These are phyloP conservation scores for Mesochorus sp. DNA, from an alignment of 2,888 invertebrate genomes.

Conservation along the genomic window DNA sequence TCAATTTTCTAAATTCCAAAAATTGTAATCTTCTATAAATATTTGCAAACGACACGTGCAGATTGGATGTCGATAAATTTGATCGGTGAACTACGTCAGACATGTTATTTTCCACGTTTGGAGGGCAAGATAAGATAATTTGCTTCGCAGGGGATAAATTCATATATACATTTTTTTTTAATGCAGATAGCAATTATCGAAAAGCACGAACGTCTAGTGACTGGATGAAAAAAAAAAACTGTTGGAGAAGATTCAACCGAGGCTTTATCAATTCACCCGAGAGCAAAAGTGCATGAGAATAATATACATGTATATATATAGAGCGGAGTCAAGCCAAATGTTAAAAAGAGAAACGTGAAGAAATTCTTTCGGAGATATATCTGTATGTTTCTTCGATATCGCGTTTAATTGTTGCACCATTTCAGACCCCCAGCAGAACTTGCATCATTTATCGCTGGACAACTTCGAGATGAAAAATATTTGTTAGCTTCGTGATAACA, in stretches of 20 bases:
- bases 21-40: background rate
- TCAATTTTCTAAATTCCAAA: background rate
- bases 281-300: conserved; percentile 6
- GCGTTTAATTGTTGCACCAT: conserved; percentile 64
- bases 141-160: conserved; percentile 67
- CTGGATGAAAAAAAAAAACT: conserved; percentile 9
- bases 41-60: background rate
- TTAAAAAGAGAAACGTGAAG: background rate
- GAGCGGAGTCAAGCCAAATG: background rate
- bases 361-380: background rate
- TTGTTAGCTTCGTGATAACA: conserved; percentile 1
- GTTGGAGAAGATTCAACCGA: background rate
- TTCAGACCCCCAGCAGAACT: conserved; percentile 74
- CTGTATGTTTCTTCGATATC: background rate
- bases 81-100: conserved; percentile 37
- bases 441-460: conserved; percentile 69
- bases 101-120: conserved; percentile 54
- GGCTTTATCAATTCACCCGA: conserved; percentile 29
- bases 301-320: background rate
- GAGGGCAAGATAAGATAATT: conserved; percentile 66
- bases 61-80: background rate
- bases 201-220: conserved; percentile 13
- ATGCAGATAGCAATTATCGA: background rate
- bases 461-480: conserved; percentile 70
- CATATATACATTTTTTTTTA: background rate